phyloP scores from a whole-genome alignment of 2,797 vertebrate genomes.

The Hoplostethus atlanticus region DNA sequence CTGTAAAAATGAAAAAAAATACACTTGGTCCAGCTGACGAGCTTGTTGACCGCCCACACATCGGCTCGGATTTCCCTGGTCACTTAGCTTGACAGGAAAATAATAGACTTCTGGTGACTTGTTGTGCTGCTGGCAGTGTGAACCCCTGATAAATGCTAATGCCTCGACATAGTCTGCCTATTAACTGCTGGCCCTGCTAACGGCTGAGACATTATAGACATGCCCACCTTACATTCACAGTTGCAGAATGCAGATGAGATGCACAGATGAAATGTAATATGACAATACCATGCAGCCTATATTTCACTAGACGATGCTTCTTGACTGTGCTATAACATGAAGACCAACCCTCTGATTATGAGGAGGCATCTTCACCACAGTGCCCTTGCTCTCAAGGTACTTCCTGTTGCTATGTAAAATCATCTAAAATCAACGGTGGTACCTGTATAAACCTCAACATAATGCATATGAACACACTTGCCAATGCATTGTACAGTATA shows the following conservation, averaged over 20 bases:
- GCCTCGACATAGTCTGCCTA: background rate
- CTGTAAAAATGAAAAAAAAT: no score
- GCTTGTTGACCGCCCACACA: background rate
- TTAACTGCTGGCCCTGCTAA: background rate
- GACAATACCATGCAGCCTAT: background rate
- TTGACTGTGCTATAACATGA: no score
- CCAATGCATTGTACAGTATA: background rate
- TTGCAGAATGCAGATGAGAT: background rate
- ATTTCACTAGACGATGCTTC: no score
- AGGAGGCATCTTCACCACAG: background rate
- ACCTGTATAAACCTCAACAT: background rate
- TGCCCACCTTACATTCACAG: background rate
- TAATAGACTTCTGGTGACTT: constrained; percentile 4
- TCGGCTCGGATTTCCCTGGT: background rate
- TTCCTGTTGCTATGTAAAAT: background rate
- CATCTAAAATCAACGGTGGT: background rate
- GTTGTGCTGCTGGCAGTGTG: constrained; percentile 1
- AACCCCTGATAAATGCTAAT: background rate
- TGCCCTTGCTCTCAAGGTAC: background rate
- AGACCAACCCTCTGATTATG: background rate
- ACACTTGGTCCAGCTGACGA: background rate
- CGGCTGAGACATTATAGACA: background rate
- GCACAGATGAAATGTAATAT: background rate
- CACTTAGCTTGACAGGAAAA: background rate
- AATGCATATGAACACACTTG: background rate